Base-by-base conservation (phyloP, 2,797 vertebrate species). In the Cyclura pinguis region DNA sequence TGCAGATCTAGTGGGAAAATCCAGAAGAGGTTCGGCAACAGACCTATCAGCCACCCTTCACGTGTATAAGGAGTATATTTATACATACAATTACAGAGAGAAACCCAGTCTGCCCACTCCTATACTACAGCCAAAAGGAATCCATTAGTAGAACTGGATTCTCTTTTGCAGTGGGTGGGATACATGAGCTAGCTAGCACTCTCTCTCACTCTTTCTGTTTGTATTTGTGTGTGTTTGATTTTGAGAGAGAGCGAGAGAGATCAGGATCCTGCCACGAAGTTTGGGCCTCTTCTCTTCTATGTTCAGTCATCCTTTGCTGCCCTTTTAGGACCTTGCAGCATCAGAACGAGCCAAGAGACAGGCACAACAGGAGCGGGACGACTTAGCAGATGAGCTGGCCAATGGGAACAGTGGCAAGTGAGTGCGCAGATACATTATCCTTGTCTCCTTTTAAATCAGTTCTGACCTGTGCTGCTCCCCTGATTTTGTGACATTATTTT, bases 361-460 rank as follows among this genome's bases (percentile, higher is more conserved):
- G 94, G 98, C 98, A 57, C 98, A 98, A 95, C 98, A 98, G 96
- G 98, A 99, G 91, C 97, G 98, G 90, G 98, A 99, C 0, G 98
- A 99, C 92, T 88, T 99, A 95, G 96, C 98, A 0, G 98, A 99
- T 1, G 98, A 99, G 93, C 96, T 99, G 94, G 97, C 98, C 93
- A 98, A 97, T 87, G 98, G 96, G 92, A 97, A 96, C 90, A 97
- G 98, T 77, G 98, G 98, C 96, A 99, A 98, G 98, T 99, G 76
- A 95, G 98, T 97, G 84, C 13, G 1, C 16, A 0, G 27, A 14
- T 16, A 6, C 2, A 20, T 4, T 10, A 22, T 18, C 29, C 42
- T 52, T 38, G 32, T 1, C 27, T 59, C 3, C 18, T 74, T 59
- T 47, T 8, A 24, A 20, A 4, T 13, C 38, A 13, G 0, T 84